Conservation (phyloP, 2,113 vertebrate genomes). For the Athene cunicularia region DNA sequence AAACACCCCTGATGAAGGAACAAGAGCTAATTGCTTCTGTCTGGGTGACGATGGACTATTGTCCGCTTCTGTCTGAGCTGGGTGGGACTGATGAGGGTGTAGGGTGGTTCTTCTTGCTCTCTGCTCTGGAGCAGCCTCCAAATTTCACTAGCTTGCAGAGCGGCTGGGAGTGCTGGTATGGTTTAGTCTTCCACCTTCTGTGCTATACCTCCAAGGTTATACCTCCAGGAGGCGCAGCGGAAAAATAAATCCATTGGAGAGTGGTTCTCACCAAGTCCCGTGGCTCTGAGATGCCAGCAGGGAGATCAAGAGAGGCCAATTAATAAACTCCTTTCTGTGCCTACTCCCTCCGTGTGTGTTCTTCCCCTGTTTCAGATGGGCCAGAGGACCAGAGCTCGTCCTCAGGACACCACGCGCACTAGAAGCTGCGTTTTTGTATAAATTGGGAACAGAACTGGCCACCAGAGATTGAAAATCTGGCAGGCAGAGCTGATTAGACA, state of each 20-base stretch:
- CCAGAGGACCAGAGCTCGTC: not conserved
- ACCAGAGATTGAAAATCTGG: not conserved
- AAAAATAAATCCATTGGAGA: not conserved
- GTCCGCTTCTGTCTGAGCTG: not conserved
- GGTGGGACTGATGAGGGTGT: not conserved
- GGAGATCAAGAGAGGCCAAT: not conserved
- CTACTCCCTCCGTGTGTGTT: not conserved
- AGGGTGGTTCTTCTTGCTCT: not conserved
- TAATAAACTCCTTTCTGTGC: not conserved
- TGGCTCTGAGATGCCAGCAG: not conserved
- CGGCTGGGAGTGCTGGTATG: not conserved
- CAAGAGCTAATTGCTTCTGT: not conserved
- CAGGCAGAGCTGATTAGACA: conserved; percentile 31
- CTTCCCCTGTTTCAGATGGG: not conserved
- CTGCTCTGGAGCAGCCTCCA: not conserved
- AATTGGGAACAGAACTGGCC: not conserved
- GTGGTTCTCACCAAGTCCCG: not conserved
- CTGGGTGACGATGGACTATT: not conserved
- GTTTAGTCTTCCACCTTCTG: not conserved
- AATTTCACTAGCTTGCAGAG: not conserved
- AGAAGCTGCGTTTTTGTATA: not conserved
- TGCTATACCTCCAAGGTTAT: not conserved
- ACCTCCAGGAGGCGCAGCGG: not conserved
- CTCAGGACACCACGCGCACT: not conserved
- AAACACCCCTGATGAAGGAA: not conserved